Conservation (phyloP, 2,113 vertebrate genomes). For the Okapia johnstoni region DNA sequence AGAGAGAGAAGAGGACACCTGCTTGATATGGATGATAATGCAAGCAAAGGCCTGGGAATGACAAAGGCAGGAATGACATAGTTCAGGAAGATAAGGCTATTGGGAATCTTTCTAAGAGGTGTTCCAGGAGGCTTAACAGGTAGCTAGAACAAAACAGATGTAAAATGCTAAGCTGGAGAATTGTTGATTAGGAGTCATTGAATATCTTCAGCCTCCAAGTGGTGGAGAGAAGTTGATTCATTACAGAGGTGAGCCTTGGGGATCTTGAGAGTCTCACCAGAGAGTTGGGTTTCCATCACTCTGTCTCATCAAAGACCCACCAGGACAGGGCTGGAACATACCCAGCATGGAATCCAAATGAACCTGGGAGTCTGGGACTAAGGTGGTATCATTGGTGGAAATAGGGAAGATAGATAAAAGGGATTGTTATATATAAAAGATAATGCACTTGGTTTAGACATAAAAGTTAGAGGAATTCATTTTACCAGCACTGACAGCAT, state of each 20-base stretch:
- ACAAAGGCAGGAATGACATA: neutral
- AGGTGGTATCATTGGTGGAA: neutral
- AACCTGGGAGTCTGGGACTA: neutral
- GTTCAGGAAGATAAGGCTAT: neutral
- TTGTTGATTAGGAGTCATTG: neutral
- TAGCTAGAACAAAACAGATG: no score
- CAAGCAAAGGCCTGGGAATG: neutral
- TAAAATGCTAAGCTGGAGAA: neutral
- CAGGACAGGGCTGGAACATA: neutral
- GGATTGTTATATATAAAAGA: neutral
- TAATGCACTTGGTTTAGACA: neutral
- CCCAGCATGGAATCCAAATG: fast-evolving
- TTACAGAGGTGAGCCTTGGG: neutral
- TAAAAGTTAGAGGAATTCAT: neutral
- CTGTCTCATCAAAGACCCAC: neutral
- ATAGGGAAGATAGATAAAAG: neutral
- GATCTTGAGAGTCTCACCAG: neutral
- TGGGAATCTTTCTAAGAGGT: neutral
- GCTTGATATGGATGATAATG: neutral
- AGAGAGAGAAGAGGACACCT: neutral
- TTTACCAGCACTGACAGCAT: neutral
- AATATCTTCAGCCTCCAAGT: neutral
- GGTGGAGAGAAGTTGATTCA: no score
- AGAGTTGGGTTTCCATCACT: neutral
- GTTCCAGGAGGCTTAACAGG: neutral